These are phyloP conservation scores for Coptodon bakossiorum DNA, from an alignment of 2,113 vertebrate species.

Conservation along the genomic window DNA sequence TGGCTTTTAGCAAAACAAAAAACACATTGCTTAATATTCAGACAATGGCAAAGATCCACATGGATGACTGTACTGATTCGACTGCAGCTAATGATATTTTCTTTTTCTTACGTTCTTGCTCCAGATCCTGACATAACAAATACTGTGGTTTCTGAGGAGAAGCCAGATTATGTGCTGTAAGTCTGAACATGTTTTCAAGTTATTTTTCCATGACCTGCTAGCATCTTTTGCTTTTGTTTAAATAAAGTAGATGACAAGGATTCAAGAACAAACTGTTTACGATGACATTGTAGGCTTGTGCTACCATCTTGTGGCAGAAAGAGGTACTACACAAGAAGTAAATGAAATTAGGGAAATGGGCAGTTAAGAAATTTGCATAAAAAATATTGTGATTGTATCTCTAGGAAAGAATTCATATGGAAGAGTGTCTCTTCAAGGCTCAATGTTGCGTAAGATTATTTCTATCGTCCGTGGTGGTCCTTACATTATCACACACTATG, in stretches of 20 bases:
- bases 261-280: not conserved
- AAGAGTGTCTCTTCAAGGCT: not conserved
- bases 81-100: not conserved
- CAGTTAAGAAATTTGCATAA: not conserved
- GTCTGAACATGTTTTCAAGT: conserved; percentile 19
- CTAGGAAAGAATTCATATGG: not conserved
- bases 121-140: conserved; percentile 53
- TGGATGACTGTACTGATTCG: not conserved
- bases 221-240: not conserved
- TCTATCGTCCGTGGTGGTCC: not conserved
- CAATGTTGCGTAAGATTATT: not conserved
- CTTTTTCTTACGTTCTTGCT: not conserved
- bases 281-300: not conserved
- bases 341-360: fast-evolving
- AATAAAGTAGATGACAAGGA: not conserved
- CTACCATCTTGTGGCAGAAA: conserved; percentile 43
- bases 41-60: not conserved
- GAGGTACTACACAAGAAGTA: not conserved
- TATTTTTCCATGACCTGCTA: not conserved
- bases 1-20: conserved; percentile 25
- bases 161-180: conserved; percentile 65
- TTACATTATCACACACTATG: not conserved
- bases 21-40: not conserved
- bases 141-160: conserved; percentile 47
- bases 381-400: not conserved